These are phyloP conservation scores for Stictonetta naevosa DNA, from an alignment of 2,113 vertebrate genomes.

Conservation along the genomic window DNA sequence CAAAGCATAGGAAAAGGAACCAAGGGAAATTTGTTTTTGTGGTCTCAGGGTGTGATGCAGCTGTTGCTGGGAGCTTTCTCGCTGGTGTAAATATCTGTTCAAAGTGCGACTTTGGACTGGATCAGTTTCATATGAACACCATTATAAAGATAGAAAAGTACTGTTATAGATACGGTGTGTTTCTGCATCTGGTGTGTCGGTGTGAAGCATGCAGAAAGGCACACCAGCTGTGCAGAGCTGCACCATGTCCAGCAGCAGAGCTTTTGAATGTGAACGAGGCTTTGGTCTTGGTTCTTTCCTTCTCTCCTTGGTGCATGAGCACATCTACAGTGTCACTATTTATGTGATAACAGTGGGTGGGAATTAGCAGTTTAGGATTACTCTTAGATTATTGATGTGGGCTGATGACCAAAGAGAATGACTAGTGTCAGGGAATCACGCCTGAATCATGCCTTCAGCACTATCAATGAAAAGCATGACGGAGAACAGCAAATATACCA, in stretches of 20 bases:
- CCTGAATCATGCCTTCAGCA: background rate
- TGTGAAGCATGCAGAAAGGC: background rate
- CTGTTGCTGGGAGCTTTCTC: background rate
- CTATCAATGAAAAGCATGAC: background rate
- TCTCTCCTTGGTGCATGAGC: background rate
- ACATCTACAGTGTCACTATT: background rate
- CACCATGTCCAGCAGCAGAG: background rate
- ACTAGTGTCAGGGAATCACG: background rate
- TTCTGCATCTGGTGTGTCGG: background rate
- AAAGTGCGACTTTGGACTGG: accelerated
- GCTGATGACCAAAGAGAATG: constrained; percentile 5
- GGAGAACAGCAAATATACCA: background rate
- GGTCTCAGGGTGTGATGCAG: background rate
- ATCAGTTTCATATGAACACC: background rate
- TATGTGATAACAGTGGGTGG: background rate
- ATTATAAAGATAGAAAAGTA: background rate
- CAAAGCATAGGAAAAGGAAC: background rate
- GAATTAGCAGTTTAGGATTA: constrained; percentile 9
- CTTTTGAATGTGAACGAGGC: background rate
- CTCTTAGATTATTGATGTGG: background rate
- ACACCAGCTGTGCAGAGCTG: background rate
- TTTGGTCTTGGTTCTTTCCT: background rate
- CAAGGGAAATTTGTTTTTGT: background rate
- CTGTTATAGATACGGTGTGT: background rate
- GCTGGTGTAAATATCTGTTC: background rate